Conservation (phyloP, 2,113 vertebrate species). For the Eublepharis macularius region DNA sequence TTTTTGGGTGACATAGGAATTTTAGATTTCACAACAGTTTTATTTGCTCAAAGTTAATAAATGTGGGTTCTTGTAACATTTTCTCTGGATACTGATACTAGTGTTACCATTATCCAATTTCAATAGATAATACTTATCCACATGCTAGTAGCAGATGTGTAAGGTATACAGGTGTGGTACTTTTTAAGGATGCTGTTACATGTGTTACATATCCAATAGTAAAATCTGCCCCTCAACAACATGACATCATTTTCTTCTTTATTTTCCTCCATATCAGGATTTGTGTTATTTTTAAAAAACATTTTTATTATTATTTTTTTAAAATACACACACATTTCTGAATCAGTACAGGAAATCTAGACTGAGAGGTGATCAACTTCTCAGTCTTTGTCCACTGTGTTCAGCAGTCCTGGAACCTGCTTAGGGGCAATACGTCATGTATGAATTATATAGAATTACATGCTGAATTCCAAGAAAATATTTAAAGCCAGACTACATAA, state of each 20-base stretch:
- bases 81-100: constrained; percentile 12
- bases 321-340: neutral
- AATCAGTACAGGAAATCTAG: neutral
- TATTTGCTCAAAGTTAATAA: neutral
- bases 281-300: too few relatives aligned
- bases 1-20: constrained; percentile 14
- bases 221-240: neutral
- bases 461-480: neutral
- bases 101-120: constrained; percentile 9
- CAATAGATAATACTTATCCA: neutral
- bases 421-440: neutral
- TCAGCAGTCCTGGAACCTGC: neutral
- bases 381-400: neutral
- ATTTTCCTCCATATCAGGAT: neutral
- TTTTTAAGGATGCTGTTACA: neutral
- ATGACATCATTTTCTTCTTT: neutral
- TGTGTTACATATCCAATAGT: neutral
- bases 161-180: neutral
- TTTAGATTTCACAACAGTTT: constrained; percentile 20
- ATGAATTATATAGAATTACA: neutral
- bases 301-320: too few relatives aligned
- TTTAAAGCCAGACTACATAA: neutral
- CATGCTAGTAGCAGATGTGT: neutral
- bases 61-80: neutral
- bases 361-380: neutral